Conservation (phyloP, 2,113 vertebrate species). For the Perca schrenkii region DNA sequence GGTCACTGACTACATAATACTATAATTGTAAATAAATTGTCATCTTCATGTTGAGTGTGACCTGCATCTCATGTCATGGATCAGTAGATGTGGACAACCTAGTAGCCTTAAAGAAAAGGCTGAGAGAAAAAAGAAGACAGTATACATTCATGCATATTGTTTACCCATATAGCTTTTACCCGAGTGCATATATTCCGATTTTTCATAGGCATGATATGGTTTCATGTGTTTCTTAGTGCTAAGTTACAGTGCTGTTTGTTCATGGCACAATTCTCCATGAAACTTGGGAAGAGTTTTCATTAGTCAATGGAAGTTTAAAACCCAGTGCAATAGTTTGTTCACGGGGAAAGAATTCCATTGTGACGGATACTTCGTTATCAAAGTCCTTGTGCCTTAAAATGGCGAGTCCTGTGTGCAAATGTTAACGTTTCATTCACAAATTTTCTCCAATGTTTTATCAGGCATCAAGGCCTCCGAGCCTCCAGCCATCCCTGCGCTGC, state of each 20-base stretch:
- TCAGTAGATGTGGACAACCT: not conserved
- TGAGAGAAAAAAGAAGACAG: not conserved
- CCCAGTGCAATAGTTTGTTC: constrained; percentile 28
- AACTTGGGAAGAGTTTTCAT: not conserved
- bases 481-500: not conserved
- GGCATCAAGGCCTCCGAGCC: not conserved
- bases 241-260: constrained; percentile 32
- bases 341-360: not conserved
- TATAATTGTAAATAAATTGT: too few relatives aligned
- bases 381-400: constrained; percentile 20
- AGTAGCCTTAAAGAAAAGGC: not conserved
- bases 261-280: constrained; percentile 1
- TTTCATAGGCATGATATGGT: constrained; percentile 24
- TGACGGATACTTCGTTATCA: not conserved
- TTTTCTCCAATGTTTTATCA: constrained; percentile 7
- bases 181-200: constrained; percentile 23
- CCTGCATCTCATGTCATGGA: not conserved
- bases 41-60: not conserved
- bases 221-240: constrained; percentile 21
- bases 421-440: not conserved
- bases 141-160: constrained; percentile 52
- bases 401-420: constrained; percentile 1
- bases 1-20: too few relatives aligned
- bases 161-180: constrained; percentile 9
- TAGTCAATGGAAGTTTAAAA: constrained; percentile 9